Percentiles rank a stretch among this genome's conserved stretches.
phyloP scores from a whole-genome alignment of 2,797 vertebrate species.

The Zalophus californianus region DNA sequence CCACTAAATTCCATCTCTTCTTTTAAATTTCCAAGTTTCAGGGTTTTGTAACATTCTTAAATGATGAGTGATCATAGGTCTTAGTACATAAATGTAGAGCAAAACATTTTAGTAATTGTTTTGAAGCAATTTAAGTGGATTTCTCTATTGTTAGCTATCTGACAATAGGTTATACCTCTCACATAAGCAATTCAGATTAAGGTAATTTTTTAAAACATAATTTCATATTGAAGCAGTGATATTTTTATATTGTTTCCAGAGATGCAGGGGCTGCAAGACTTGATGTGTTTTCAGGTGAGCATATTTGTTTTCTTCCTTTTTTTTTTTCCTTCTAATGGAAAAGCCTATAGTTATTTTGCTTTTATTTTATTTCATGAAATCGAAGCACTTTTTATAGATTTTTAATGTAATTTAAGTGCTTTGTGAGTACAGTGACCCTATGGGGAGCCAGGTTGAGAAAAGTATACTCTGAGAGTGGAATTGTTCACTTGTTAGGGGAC shows the following conservation, averaged over 20 bases:
- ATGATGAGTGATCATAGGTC: conserved; percentile 31
- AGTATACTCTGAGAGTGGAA: neutral
- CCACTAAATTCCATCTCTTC: conserved; percentile 4
- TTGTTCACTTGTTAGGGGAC: conserved; percentile 29
- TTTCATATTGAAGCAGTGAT: conserved; percentile 48
- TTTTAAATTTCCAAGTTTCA: conserved; percentile 46
- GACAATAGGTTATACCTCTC: conserved; percentile 46
- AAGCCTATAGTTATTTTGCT: conserved; percentile 56
- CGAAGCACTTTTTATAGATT: conserved; percentile 25
- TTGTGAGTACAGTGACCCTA: neutral
- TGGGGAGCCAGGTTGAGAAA: conserved; percentile 47
- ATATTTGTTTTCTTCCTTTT: conserved; percentile 51
- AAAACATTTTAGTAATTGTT: conserved; percentile 68
- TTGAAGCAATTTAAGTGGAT: conserved; percentile 65
- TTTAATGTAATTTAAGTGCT: conserved; percentile 70
- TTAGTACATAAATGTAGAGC: conserved; percentile 53
- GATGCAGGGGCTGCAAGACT: conserved; percentile 77
- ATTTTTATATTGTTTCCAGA: conserved; percentile 84
- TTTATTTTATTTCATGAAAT: conserved; percentile 62
- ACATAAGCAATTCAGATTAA: conserved; percentile 12
- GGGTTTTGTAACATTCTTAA: conserved; percentile 57
- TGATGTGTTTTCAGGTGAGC: conserved; percentile 86
- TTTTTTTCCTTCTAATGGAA: conserved; percentile 12
- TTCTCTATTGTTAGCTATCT: conserved; percentile 60
- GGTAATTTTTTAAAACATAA: conserved; percentile 75